Conservation (phyloP, 2,113 vertebrate genomes). For the Pelecanoides urinatrix region DNA sequence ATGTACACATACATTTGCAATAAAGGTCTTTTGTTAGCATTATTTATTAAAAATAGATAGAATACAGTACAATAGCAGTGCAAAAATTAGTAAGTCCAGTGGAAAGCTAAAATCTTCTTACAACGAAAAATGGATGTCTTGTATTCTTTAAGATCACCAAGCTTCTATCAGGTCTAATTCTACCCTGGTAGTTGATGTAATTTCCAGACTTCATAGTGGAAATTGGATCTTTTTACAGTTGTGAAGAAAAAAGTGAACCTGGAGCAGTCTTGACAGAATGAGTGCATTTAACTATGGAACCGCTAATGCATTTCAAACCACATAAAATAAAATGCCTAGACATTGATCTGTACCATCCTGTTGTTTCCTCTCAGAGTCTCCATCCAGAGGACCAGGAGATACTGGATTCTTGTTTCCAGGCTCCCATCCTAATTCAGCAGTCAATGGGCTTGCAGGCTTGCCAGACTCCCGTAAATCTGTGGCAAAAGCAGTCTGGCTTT, state of each 20-base stretch:
- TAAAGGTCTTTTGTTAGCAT: background rate
- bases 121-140: conserved; percentile 5
- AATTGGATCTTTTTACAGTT: background rate
- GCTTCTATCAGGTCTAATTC: background rate
- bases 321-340: background rate
- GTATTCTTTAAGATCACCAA: conserved; percentile 45
- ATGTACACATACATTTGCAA: background rate
- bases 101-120: background rate
- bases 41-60: background rate
- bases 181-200: background rate
- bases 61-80: background rate
- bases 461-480: background rate
- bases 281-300: background rate
- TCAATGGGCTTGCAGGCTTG: background rate
- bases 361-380: background rate
- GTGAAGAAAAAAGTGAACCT: background rate
- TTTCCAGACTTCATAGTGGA: background rate
- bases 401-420: background rate
- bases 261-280: background rate
- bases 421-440: background rate
- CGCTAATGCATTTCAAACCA: background rate
- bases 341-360: background rate
- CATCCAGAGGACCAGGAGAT: background rate
- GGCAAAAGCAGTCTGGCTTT: background rate
- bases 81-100: background rate